Evolutionary conservation across 2,797 vertebrate species (phyloP).

Genomic region (Pitangus sulphuratus): DNA sequence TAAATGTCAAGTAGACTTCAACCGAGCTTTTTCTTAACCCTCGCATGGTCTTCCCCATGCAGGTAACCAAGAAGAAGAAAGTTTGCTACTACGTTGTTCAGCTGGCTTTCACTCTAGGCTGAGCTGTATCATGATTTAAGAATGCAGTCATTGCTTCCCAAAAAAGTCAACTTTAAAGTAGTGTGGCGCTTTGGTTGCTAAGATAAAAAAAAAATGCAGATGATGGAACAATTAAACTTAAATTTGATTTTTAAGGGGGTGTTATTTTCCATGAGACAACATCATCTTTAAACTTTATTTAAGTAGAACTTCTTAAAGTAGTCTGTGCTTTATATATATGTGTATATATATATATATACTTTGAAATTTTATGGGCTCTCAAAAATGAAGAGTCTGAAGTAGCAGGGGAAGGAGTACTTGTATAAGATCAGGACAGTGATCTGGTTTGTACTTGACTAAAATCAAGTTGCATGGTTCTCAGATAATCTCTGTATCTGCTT

Average conservation of each 20-base stretch:
- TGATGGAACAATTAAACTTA: not conserved
- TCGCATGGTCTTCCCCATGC: fast-evolving
- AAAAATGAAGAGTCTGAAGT: not conserved
- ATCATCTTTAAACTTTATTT: not conserved
- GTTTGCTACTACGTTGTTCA: not conserved
- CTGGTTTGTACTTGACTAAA: not conserved
- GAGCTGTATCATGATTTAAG: not conserved
- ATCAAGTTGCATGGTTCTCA: not conserved
- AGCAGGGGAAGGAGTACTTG: not conserved
- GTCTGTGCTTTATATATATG: not conserved
- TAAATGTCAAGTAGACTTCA: not conserved
- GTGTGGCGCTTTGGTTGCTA: not conserved
- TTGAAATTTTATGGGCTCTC: not conserved
- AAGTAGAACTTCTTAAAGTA: not conserved
- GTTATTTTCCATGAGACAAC: not conserved
- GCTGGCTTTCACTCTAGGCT: not conserved
- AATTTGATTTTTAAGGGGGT: not conserved
- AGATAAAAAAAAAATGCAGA: not conserved
- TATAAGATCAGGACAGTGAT: not conserved
- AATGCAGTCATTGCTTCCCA: not conserved
- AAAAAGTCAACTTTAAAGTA: not conserved
- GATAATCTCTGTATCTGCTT: no score
- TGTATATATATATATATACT: not conserved
- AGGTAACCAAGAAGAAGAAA: not conserved
- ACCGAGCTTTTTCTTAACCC: not conserved